Base-by-base conservation (phyloP, 2,113 vertebrate species). In the Alaudala cheleensis region DNA sequence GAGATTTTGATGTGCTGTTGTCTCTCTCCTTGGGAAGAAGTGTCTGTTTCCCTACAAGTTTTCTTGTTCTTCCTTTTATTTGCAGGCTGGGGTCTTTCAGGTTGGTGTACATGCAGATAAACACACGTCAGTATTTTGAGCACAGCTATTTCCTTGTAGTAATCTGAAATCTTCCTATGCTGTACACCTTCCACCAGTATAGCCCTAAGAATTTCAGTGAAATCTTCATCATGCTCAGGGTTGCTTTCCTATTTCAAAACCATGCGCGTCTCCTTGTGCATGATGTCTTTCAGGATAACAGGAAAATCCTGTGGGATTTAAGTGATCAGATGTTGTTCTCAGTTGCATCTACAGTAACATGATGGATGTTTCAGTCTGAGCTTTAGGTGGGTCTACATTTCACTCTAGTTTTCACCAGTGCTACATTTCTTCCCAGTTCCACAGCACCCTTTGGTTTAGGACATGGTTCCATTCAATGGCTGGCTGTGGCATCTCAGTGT, bases 1-100 rank as follows among this genome's bases (percentile, higher is more conserved):
- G 45, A 95, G 82, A 94, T 96, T 92, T 95, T 20, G 60, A 93
- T 86, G 74, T 91, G 50, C 90, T 86, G 39, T 28, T 80, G 70
- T 85, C 54, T 86, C 28, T 91, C 81, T 81, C 39, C 70, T 53
- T 56, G 80, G n/a, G 50, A 76, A 61, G 82, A 95, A 85, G 56
- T 64, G 81, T 76, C 71, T 93, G 33, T 50, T 95, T 77, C 37
- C 12, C 31, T 56, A 22, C 15, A 62, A 65, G 23, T 67, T 86
- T 91, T 85, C 81, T 72, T 85, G 28, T 57, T 93, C 14, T 13
- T 53, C 26, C 13, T 95, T 83, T 86, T 40, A 3, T 90, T 77
- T 89, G 49, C 85, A 69, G 67, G 24, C 47, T 11, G 37, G 10
- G n/a, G 24, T 88, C 73, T 80, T 61, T 71, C 64, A 29, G 56